phyloP scores from a whole-genome alignment of 2,888 invertebrate species.

The Stenoptilia bipunctidactyla region DNA sequence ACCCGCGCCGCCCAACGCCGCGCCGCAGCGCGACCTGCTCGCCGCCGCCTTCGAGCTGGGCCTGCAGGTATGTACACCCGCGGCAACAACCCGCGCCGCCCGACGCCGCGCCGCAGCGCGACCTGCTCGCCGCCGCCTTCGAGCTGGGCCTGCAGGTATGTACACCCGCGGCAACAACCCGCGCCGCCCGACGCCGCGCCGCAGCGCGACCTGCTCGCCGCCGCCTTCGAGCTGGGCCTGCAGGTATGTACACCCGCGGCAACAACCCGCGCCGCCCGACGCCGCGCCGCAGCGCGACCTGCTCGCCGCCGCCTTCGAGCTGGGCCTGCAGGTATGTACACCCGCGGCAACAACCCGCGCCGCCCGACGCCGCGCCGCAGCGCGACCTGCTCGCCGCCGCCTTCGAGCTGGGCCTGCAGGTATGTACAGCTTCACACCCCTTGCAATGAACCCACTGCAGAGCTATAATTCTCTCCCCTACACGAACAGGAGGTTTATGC shows the following conservation, averaged over 20 bases:
- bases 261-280: neutral
- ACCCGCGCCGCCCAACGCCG: too few relatives aligned
- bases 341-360: neutral
- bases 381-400: neutral
- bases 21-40: too few relatives aligned
- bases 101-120: neutral
- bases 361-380: neutral
- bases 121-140: neutral
- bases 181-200: neutral
- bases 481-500: too few relatives aligned
- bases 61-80: too few relatives aligned
- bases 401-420: conserved; percentile 74
- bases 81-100: neutral
- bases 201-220: neutral
- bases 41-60: too few relatives aligned
- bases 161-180: neutral
- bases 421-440: too few relatives aligned
- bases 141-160: neutral
- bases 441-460: too few relatives aligned
- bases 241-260: neutral
- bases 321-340: neutral
- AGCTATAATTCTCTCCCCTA: too few relatives aligned
- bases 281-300: neutral
- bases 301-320: neutral
- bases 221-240: neutral